Percentiles rank a stretch among this genome's conserved stretches.
Conservation (phyloP, 2,888 invertebrate genomes). For the Nineta flava region DNA sequence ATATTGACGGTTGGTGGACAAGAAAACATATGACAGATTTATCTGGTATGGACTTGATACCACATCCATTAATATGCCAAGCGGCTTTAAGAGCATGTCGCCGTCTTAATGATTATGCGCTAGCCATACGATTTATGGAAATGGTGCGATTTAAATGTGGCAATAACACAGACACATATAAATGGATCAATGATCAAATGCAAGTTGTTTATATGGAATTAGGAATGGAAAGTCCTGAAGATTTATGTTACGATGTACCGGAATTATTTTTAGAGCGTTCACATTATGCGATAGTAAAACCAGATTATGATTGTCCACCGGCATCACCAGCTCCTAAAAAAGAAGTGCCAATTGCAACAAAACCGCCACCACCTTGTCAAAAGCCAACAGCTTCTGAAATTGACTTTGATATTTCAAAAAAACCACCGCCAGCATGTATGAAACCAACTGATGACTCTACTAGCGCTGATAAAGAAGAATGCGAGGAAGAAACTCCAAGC, state of each 20-base stretch:
- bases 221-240: slow-evolving; percentile 85
- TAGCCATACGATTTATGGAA: slow-evolving; percentile 67
- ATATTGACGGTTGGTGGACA: slow-evolving; percentile 74
- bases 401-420: neutral
- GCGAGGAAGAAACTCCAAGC: too few relatives aligned
- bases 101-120: slow-evolving; percentile 45
- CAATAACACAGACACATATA: slow-evolving; percentile 55
- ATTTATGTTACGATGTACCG: slow-evolving; percentile 91
- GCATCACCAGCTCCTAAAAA: neutral
- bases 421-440: too few relatives aligned
- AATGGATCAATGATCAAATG: slow-evolving; percentile 78
- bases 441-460: too few relatives aligned
- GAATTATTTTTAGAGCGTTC: slow-evolving; percentile 69
- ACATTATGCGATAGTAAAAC: slow-evolving; percentile 42
- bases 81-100: slow-evolving; percentile 45
- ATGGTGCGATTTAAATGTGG: slow-evolving; percentile 81
- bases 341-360: neutral
- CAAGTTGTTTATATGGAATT: slow-evolving; percentile 80
- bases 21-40: slow-evolving; percentile 37
- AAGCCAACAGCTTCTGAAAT: neutral
- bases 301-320: neutral
- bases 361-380: neutral
- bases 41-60: slow-evolving; percentile 38
- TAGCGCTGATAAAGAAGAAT: too few relatives aligned
- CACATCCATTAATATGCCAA: slow-evolving; percentile 39